These are phyloP conservation scores for Caenorhabditis wallacei DNA, from an alignment of 2,888 invertebrate species.

Conservation along the genomic window DNA sequence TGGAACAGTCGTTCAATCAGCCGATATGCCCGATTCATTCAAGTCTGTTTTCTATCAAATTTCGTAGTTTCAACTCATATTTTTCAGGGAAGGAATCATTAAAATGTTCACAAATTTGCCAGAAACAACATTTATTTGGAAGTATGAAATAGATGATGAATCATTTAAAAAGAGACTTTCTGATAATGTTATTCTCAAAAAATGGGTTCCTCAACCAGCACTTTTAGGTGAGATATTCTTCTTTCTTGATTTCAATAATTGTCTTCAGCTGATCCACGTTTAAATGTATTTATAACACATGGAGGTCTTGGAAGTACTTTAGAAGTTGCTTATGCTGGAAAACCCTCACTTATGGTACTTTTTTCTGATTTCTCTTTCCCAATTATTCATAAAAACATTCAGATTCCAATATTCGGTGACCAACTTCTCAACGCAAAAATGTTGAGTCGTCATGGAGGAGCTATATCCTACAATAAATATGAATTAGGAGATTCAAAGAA, in stretches of 20 bases:
- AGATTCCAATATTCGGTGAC: slow-evolving; percentile 56
- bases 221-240: slow-evolving; percentile 19
- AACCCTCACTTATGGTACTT: slow-evolving; percentile 34
- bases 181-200: slow-evolving; percentile 46
- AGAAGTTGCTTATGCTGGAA: slow-evolving; percentile 47
- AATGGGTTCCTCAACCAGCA: slow-evolving; percentile 45
- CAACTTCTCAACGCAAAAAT: slow-evolving; percentile 41
- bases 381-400: not conserved
- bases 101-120: slow-evolving; percentile 37
- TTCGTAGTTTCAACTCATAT: not conserved
- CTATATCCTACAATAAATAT: slow-evolving; percentile 48
- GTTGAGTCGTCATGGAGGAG: slow-evolving; percentile 56
- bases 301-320: slow-evolving; percentile 33
- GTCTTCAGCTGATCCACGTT: slow-evolving; percentile 26
- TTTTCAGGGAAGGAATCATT: slow-evolving; percentile 28
- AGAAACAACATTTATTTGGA: slow-evolving; percentile 56
- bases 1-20: slow-evolving; percentile 52
- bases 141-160: slow-evolving; percentile 50
- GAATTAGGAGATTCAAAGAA: slow-evolving; percentile 18
- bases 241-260: not conserved
- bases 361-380: not conserved
- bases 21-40: slow-evolving; percentile 45
- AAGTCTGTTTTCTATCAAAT: slow-evolving; percentile 16
- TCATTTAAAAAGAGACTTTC: slow-evolving; percentile 17
- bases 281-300: slow-evolving; percentile 38